Conservation (phyloP, 2,888 invertebrate genomes). For the Ashinkailepas kermadecensis region DNA sequence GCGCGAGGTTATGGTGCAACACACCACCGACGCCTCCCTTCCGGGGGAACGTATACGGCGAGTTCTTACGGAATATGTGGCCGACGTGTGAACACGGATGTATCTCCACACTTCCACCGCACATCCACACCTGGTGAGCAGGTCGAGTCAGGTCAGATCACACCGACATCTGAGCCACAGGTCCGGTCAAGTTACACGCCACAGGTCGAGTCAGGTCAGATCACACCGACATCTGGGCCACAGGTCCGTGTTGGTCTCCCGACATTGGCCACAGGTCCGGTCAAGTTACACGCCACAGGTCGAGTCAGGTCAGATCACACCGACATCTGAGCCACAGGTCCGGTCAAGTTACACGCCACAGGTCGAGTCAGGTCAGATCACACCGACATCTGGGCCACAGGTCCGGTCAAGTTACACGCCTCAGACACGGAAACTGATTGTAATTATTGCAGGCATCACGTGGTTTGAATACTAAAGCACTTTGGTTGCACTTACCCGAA, state of each 20-base stretch:
- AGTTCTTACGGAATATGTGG: slow-evolving; percentile 82
- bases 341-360: too few relatives aligned
- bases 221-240: too few relatives aligned
- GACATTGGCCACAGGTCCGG: too few relatives aligned
- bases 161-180: too few relatives aligned
- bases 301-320: slow-evolving; percentile 8
- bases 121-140: slow-evolving; percentile 66
- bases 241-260: too few relatives aligned
- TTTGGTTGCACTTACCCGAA: slow-evolving; percentile 53
- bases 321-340: too few relatives aligned
- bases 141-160: neutral
- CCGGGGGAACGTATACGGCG: slow-evolving; percentile 79
- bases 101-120: slow-evolving; percentile 83
- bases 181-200: too few relatives aligned
- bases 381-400: too few relatives aligned
- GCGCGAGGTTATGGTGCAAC: slow-evolving; percentile 80
- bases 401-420: too few relatives aligned
- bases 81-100: slow-evolving; percentile 90
- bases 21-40: slow-evolving; percentile 82
- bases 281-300: neutral
- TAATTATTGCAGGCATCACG: too few relatives aligned
- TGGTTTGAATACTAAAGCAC: too few relatives aligned
- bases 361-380: neutral
- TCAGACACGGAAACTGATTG: too few relatives aligned
- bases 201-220: slow-evolving; percentile 9